phyloP scores from a whole-genome alignment of 2,888 invertebrate genomes.

The Villa cingulata region DNA sequence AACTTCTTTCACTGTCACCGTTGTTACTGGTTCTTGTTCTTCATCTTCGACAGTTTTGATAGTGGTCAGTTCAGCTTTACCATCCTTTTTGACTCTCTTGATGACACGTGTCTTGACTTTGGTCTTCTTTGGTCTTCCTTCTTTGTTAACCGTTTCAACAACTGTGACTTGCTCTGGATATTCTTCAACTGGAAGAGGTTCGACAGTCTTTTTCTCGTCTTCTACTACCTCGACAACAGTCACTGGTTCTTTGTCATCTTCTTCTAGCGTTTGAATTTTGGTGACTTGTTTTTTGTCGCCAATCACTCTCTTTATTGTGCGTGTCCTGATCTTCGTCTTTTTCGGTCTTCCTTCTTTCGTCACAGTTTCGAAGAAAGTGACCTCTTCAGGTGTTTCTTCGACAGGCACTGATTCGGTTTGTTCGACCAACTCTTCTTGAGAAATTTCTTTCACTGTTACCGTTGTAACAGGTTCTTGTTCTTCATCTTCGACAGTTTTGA shows the following conservation, averaged over 20 bases:
- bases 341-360: constrained; percentile 23
- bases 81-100: constrained; percentile 12
- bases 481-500: constrained; percentile 22
- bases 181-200: constrained; percentile 22
- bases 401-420: constrained; percentile 12
- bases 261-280: constrained; percentile 24
- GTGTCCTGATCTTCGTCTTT: constrained; percentile 26
- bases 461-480: constrained; percentile 29
- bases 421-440: too few relatives aligned
- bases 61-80: constrained; percentile 23
- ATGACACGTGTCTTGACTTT: constrained; percentile 16
- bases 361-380: constrained; percentile 19
- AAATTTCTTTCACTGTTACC: constrained; percentile 16
- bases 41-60: constrained; percentile 24
- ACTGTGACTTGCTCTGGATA: constrained; percentile 18
- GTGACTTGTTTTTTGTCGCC: constrained; percentile 25
- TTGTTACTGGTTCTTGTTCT: constrained; percentile 23
- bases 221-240: constrained; percentile 27
- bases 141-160: constrained; percentile 23
- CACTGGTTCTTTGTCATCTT: constrained; percentile 28
- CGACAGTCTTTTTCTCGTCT: constrained; percentile 3
- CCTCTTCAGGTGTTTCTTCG: constrained; percentile 20
- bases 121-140: constrained; percentile 27
- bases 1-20: constrained; percentile 17
- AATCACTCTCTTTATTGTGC: constrained; percentile 25